Evolutionary conservation across 2,113 vertebrate species (phyloP), one percentile per base, ranked within the genome.

Genomic region (Oreochromis niloticus): DNA sequence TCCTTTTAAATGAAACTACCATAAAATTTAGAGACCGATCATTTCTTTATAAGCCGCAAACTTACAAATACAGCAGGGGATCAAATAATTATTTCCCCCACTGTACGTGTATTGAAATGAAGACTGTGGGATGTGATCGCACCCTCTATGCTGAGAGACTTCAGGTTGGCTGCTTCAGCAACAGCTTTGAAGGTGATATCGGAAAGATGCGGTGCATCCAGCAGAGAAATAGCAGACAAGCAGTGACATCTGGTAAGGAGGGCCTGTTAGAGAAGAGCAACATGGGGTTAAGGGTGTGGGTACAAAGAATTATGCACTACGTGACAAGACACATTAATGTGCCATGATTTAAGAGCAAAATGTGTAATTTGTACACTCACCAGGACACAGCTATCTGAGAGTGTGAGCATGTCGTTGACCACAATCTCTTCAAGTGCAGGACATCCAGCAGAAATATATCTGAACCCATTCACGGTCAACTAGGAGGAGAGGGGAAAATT

Each of bases 381-480:
- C 94, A 97, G 88, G 82, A 98, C 85, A 92, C 96, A 97, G 91
- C 79, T 95, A 80, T 97, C 97, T 1, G 95, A 97, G 82, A 98
- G 95, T n/a, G 95, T 96, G 57, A 96, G 95, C 95, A 97, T 96
- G 91, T 97, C 95, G 22, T 97, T 95, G 80, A 98, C 95, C 16
- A 96, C 95, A 81, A 98, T 90, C 41, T 97, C 94, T 83, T 92
- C 96, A 89, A 97, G 96, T 17, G 89, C 89, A 27, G 91, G 95
- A 89, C 97, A 99, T 85, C 95, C 95, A 32, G 24, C 90, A 5
- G 95, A 96, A 86, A 97, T 94, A 89, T 95, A 95, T 92, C 19
- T 96, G 95, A 97, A 98, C 63, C 97, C 96, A 85, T 96, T 96
- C 88, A 95, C 96, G 52, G 97, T 97, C 91, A 98, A 96, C 97